Percentiles rank a stretch among this genome's conserved stretches.
Evolutionary conservation across 2,797 vertebrate genomes (phyloP).

Genomic region (Stomatorhinus walkeri): DNA sequence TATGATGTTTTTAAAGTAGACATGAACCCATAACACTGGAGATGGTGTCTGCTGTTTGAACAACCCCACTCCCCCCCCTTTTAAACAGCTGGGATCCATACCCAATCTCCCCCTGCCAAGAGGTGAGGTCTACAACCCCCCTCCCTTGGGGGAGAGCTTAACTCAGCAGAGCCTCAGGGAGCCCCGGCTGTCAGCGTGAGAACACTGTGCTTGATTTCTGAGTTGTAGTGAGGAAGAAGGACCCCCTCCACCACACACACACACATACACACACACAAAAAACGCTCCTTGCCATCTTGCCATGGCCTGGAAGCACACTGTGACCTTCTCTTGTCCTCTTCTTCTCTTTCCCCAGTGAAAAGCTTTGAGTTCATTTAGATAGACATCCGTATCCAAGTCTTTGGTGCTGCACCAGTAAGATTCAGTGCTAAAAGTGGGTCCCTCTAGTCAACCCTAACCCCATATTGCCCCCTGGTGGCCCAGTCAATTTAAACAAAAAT

Average conservation of each 20-base stretch:
- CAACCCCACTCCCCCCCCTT: neutral
- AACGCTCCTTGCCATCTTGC: neutral
- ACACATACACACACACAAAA: neutral
- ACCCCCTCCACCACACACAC: too few species aligned
- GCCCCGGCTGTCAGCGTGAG: neutral
- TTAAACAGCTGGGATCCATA: neutral
- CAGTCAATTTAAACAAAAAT: neutral
- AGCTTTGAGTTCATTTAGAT: neutral
- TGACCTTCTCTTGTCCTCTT: neutral
- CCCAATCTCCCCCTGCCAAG: neutral
- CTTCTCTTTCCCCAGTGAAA: constrained; percentile 22
- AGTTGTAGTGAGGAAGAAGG: neutral
- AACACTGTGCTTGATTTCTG: neutral
- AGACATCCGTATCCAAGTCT: neutral
- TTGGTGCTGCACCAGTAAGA: neutral
- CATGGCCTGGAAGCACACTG: neutral
- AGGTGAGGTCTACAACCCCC: neutral
- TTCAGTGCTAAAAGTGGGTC: neutral
- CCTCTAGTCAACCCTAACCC: neutral
- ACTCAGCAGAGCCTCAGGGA: neutral
- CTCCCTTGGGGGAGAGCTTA: neutral
- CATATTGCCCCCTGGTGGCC: constrained; percentile 1
- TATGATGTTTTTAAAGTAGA: neutral
- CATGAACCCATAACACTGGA: neutral
- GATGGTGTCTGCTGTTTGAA: neutral